These are phyloP conservation scores for Pteruthius melanotis DNA, from an alignment of 2,113 vertebrate genomes.

Conservation along the genomic window DNA sequence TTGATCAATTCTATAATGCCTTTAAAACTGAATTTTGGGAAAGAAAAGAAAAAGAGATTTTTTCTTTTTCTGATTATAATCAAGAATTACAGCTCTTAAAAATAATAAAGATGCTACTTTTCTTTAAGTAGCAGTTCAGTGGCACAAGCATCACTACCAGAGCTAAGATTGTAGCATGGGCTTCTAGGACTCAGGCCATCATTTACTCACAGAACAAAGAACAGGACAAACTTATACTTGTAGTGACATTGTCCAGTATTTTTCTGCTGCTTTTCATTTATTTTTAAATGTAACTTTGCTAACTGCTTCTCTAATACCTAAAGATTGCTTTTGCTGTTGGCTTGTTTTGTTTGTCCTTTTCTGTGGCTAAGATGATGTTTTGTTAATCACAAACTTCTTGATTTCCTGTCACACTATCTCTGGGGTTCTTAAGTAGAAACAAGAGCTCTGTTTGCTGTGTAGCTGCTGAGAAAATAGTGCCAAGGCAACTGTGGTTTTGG, in stretches of 20 bases:
- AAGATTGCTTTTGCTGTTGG: not conserved
- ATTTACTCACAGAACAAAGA: not conserved
- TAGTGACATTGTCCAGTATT: not conserved
- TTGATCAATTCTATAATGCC: not conserved
- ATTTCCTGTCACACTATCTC: not conserved
- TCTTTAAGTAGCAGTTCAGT: not conserved
- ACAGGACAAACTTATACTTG: not conserved
- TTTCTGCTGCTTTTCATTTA: not conserved
- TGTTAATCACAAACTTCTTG: not conserved
- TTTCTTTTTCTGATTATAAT: not conserved
- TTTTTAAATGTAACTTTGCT: not conserved
- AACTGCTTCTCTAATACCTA: not conserved
- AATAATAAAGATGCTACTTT: not conserved
- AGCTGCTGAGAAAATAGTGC: not conserved
- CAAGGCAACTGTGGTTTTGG: not conserved
- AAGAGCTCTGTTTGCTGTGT: not conserved
- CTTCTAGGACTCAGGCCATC: not conserved
- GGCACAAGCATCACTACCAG: not conserved
- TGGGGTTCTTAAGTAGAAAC: not conserved
- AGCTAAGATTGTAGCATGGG: not conserved
- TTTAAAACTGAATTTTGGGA: not conserved
- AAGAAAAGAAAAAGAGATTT: not conserved
- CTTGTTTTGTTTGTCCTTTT: not conserved
- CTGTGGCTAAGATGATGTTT: not conserved
- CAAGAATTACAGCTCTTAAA: not conserved